These are phyloP conservation scores for Colletes gigas DNA, from an alignment of 1,140 invertebrate species.

Conservation along the genomic window DNA sequence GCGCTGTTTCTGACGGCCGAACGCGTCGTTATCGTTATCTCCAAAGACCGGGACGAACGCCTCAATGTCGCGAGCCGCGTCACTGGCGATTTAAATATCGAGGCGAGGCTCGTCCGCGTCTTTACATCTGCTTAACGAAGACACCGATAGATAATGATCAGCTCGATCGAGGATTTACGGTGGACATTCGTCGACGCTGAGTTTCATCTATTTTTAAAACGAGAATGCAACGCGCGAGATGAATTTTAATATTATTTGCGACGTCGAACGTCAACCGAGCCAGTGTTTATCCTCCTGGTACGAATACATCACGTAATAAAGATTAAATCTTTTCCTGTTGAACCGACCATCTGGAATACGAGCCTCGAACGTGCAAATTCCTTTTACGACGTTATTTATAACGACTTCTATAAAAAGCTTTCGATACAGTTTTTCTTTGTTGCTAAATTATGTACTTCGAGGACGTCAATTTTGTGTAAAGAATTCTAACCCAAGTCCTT, in stretches of 20 bases:
- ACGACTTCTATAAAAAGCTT: too few species aligned
- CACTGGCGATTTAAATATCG: conserved; percentile 33
- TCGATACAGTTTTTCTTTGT: too few species aligned
- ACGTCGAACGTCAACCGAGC: too few species aligned
- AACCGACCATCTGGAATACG: too few species aligned
- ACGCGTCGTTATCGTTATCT: conserved; percentile 15
- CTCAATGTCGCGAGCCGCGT: background rate
- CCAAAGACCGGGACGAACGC: background rate
- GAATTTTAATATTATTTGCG: conserved; percentile 23
- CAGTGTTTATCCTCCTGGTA: background rate
- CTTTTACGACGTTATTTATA: too few species aligned
- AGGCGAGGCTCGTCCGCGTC: conserved; percentile 24
- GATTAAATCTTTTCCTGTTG: too few species aligned
- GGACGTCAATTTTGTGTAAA: too few species aligned
- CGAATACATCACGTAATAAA: background rate
- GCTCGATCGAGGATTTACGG: background rate
- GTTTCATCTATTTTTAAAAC: conserved; percentile 27
- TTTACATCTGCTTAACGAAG: conserved; percentile 17
- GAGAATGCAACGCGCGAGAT: background rate
- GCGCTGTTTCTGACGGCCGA: background rate
- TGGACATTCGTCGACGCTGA: conserved; percentile 19
- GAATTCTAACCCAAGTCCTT: too few species aligned
- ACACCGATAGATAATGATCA: conserved; percentile 19
- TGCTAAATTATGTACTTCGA: too few species aligned
- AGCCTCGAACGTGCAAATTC: too few species aligned